phyloP scores from a whole-genome alignment of 2,113 vertebrate species.

The Planiliza haematocheilus region DNA sequence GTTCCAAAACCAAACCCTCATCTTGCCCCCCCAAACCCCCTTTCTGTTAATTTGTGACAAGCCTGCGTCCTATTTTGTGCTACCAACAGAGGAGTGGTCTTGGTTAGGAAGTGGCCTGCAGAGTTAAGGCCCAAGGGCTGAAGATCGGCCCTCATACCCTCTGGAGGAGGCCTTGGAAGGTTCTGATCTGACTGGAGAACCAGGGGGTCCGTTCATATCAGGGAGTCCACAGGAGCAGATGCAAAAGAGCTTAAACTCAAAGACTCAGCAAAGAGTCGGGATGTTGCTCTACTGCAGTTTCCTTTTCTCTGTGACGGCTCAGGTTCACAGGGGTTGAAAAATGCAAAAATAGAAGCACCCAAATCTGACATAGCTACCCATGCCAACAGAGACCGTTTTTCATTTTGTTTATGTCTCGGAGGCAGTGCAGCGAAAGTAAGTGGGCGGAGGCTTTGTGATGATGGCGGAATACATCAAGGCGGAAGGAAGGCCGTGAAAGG shows the following conservation, averaged over 20 bases:
- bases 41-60: conserved; percentile 72
- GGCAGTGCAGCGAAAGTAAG: conserved; percentile 45
- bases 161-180: conserved; percentile 35
- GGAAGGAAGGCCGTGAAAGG: conserved; percentile 45
- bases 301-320: conserved; percentile 26
- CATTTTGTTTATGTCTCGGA: conserved; percentile 47
- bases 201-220: conserved; percentile 47
- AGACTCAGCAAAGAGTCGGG: conserved; percentile 43
- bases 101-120: conserved; percentile 48
- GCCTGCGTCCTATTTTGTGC: conserved; percentile 73
- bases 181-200: conserved; percentile 47
- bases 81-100: conserved; percentile 55
- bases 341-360: conserved; percentile 62
- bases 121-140: conserved; percentile 45
- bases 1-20: conserved; percentile 69
- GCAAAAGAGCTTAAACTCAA: conserved; percentile 50
- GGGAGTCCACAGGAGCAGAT: conserved; percentile 51
- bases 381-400: conserved; percentile 50
- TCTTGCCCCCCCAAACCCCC: conserved; percentile 50
- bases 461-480: conserved; percentile 47
- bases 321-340: conserved; percentile 46
- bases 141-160: conserved; percentile 8
- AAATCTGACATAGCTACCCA: conserved; percentile 49
- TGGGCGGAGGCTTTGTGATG: conserved; percentile 30
- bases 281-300: conserved; percentile 38